These are phyloP conservation scores for Struthio camelus DNA, from an alignment of 2,113 vertebrate species.

Conservation along the genomic window DNA sequence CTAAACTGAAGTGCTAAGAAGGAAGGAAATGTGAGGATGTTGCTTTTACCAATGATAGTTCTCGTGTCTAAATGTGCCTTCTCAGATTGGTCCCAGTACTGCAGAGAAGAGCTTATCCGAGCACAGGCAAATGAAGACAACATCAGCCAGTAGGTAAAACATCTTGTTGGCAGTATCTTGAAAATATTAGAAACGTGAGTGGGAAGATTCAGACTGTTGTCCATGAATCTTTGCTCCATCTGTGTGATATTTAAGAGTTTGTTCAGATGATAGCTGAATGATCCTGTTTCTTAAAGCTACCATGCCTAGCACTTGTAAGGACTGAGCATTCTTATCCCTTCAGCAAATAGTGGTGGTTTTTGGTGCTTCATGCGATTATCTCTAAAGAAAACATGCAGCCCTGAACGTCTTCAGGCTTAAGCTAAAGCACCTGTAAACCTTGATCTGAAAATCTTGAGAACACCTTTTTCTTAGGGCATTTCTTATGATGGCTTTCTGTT, in stretches of 20 bases:
- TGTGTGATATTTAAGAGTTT: background rate
- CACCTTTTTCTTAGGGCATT: background rate
- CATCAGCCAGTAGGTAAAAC: background rate
- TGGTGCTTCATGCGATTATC: background rate
- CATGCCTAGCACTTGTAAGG: background rate
- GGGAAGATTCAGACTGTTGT: background rate
- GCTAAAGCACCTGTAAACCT: background rate
- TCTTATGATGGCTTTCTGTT: background rate
- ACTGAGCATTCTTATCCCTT: background rate
- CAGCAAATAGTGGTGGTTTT: background rate
- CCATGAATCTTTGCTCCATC: background rate
- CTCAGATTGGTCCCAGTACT: background rate
- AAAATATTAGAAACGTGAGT: background rate
- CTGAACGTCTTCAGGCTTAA: constrained; percentile 2
- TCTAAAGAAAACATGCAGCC: background rate
- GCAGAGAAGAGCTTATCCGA: background rate
- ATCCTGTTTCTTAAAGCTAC: background rate
- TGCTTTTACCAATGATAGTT: background rate
- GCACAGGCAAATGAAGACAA: background rate
- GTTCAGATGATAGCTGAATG: background rate
- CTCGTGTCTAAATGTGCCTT: background rate
- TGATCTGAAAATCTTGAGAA: background rate
- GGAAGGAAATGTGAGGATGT: background rate
- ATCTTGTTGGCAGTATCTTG: background rate
- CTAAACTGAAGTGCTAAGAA: background rate